Percentiles rank a stretch among this genome's conserved stretches.
Evolutionary conservation across 2,888 invertebrate species (phyloP).

Genomic region (Steromphala cineraria): DNA sequence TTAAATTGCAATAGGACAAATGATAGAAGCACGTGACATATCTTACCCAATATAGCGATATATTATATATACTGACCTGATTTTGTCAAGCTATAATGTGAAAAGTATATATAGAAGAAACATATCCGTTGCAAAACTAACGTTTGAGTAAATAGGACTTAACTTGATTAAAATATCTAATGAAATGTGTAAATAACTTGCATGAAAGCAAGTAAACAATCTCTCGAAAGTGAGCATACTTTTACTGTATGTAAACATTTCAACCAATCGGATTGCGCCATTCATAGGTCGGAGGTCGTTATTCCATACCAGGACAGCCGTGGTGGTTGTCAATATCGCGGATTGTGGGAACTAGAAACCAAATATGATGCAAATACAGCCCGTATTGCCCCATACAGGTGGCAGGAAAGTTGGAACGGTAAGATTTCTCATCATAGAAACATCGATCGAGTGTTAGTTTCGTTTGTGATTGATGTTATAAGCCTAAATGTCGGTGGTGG

Average conservation of each 20-base stretch:
- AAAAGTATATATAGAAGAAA: background rate
- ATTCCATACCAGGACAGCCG: background rate
- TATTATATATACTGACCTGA: background rate
- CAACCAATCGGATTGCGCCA: background rate
- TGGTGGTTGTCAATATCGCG: background rate
- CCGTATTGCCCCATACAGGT: constrained; percentile 42
- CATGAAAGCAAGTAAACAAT: background rate
- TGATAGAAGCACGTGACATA: background rate
- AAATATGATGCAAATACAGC: constrained; percentile 60
- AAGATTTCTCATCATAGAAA: constrained; percentile 27
- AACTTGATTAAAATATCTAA: too few relatives aligned
- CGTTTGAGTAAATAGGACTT: too few relatives aligned
- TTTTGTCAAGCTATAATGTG: background rate
- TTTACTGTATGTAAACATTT: background rate
- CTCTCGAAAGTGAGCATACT: background rate
- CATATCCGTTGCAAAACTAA: too few relatives aligned
- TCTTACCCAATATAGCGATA: background rate
- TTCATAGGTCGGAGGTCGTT: background rate
- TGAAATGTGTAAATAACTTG: background rate
- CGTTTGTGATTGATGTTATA: background rate
- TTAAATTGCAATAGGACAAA: too few relatives aligned
- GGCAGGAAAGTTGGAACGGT: constrained; percentile 46
- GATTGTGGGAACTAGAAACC: background rate
- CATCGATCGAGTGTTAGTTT: background rate
- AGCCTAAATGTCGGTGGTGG: background rate